Percentiles rank a stretch among this genome's conserved stretches.
These are phyloP conservation scores for Microplitis manilae DNA, from an alignment of 2,888 invertebrate species.

Conservation along the genomic window DNA sequence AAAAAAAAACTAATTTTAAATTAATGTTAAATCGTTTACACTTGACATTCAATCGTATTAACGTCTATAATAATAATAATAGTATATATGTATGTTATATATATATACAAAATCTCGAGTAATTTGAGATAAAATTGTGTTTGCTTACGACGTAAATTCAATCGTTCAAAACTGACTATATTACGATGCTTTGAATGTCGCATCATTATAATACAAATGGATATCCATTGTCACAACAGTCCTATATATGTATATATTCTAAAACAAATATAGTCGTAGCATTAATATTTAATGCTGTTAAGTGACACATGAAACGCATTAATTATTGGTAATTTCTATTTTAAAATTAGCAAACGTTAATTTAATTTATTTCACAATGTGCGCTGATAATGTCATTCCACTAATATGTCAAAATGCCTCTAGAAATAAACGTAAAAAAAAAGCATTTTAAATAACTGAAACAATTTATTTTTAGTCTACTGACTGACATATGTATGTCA, in stretches of 20 bases:
- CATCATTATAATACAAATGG: neutral
- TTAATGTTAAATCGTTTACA: neutral
- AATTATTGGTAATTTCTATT: neutral
- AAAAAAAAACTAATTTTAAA: neutral
- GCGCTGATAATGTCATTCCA: neutral
- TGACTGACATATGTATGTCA: neutral
- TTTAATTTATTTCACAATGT: neutral
- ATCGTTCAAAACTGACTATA: neutral
- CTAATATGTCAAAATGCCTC: neutral
- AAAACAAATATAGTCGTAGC: neutral
- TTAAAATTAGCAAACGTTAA: neutral
- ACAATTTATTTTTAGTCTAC: neutral
- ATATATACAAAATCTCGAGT: neutral
- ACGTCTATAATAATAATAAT: neutral
- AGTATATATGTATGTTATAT: neutral
- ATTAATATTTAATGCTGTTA: neutral
- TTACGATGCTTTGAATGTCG: neutral
- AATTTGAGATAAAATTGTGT: neutral
- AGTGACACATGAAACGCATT: neutral
- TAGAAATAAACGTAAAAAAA: neutral
- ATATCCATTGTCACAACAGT: neutral
- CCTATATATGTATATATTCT: neutral
- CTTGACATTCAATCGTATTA: neutral
- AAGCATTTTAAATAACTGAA: neutral
- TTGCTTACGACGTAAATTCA: conserved; percentile 1